These are phyloP conservation scores for Hydrotaea diabolus DNA, from an alignment of 2,888 invertebrate genomes.

Conservation along the genomic window DNA sequence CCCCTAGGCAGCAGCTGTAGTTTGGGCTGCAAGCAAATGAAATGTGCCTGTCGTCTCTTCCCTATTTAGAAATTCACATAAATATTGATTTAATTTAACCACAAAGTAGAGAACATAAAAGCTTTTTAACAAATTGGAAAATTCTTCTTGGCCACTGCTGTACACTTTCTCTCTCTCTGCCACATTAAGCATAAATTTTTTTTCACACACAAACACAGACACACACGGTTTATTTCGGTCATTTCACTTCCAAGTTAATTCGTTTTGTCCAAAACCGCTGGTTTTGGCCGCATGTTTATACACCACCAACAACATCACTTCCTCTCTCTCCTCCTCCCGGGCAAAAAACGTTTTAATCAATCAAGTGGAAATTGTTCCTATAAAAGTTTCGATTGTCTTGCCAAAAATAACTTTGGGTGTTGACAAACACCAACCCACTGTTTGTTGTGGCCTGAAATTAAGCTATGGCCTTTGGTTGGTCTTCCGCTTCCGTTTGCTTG, in stretches of 20 bases:
- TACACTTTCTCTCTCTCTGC: not conserved
- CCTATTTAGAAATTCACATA: slow-evolving; percentile 3
- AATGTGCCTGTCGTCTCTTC: slow-evolving; percentile 24
- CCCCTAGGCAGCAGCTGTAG: not conserved
- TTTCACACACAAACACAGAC: too few relatives aligned
- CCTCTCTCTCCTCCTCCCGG: too few relatives aligned
- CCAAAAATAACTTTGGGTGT: not conserved
- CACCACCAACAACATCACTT: too few relatives aligned
- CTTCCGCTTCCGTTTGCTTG: not conserved
- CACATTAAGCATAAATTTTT: not conserved
- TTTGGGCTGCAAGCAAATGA: not conserved
- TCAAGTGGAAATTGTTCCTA: not conserved
- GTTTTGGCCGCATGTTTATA: too few relatives aligned
- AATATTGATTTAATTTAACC: slow-evolving; percentile 32
- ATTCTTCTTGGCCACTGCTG: not conserved
- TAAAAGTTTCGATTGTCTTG: not conserved
- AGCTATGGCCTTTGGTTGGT: not conserved
- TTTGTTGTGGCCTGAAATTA: not conserved
- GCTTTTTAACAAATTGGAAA: slow-evolving; percentile 27
- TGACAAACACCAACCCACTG: not conserved
- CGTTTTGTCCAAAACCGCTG: not conserved
- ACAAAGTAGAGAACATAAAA: not conserved
- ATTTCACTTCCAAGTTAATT: not conserved
- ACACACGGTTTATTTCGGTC: not conserved
- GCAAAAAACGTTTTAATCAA: not conserved